A percentile compares a stretch with the other conserved stretches of the same genome.
These are phyloP conservation scores for Embidobia sp. DNA, from an alignment of 2,888 invertebrate species.

Conservation along the genomic window DNA sequence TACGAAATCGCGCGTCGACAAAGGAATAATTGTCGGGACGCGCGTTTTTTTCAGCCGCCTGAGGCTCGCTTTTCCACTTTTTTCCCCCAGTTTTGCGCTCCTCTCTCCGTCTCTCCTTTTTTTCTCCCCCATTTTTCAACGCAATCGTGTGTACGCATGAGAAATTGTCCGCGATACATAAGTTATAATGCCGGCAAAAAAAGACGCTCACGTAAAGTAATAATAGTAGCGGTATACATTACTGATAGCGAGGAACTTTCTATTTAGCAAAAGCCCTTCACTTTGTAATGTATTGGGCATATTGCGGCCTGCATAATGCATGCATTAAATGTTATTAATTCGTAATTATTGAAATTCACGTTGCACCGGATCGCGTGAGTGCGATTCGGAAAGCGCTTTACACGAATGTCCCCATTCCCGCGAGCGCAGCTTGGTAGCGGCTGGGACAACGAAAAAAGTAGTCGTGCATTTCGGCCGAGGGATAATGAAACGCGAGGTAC, in stretches of 20 bases:
- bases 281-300: constrained; percentile 58
- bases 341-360: constrained; percentile 59
- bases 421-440: too few relatives aligned
- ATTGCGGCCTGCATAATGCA: constrained; percentile 46
- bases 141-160: too few relatives aligned
- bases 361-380: too few relatives aligned
- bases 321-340: constrained; percentile 54
- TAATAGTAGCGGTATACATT: constrained; percentile 57
- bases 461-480: not conserved
- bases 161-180: constrained; percentile 63
- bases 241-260: constrained; percentile 63
- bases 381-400: too few relatives aligned
- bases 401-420: constrained; percentile 1
- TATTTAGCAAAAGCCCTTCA: constrained; percentile 65
- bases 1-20: not conserved
- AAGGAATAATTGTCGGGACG: not conserved
- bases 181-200: constrained; percentile 57
- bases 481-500: too few relatives aligned
- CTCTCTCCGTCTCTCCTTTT: too few relatives aligned
- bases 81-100: too few relatives aligned
- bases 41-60: constrained; percentile 1
- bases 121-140: too few relatives aligned
- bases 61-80: too few relatives aligned
- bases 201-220: constrained; percentile 64
- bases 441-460: too few relatives aligned